These are phyloP conservation scores for Palythoa grandiflora DNA, from an alignment of 92 coral and sea anemone genomes.

Conservation along the genomic window DNA sequence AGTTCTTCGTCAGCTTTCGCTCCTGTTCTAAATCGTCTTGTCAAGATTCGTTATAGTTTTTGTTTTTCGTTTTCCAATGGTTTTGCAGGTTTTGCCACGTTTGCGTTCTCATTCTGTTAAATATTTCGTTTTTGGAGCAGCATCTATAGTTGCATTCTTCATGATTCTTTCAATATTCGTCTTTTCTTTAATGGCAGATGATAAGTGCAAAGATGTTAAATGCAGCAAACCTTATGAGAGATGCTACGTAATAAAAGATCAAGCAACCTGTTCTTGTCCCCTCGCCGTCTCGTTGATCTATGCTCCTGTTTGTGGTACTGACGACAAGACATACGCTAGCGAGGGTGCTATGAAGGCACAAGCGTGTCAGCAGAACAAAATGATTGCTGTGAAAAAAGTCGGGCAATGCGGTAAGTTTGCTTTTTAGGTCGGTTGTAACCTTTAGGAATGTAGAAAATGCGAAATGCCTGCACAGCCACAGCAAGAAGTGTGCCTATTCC, in stretches of 20 bases:
- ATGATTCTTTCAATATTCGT: too few relatives aligned
- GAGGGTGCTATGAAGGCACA: constrained; percentile 69
- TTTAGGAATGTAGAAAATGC: not conserved
- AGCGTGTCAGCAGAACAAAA: constrained; percentile 61
- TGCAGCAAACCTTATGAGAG: constrained; percentile 51
- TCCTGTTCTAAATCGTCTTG: too few relatives aligned
- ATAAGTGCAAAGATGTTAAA: constrained; percentile 15
- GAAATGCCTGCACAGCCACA: not conserved
- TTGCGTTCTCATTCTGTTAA: too few relatives aligned
- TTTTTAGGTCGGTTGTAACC: not conserved
- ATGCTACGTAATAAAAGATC: constrained; percentile 45
- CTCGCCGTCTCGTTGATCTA: constrained; percentile 51
- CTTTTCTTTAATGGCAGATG: not conserved
- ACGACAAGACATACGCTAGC: constrained; percentile 75
- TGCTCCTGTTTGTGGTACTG: constrained; percentile 90
- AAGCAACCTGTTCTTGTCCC: constrained; percentile 82
- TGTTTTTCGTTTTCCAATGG: too few relatives aligned
- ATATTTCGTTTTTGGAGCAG: not conserved
- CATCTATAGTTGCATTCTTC: not conserved
- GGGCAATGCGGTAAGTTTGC: constrained; percentile 4
- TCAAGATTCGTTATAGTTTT: too few relatives aligned
- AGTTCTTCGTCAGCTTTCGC: too few relatives aligned
- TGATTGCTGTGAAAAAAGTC: constrained; percentile 14
- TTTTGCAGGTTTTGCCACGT: too few relatives aligned
- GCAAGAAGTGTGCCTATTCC: too few relatives aligned